A percentile compares a stretch with the other conserved stretches of the same genome.
Evolutionary conservation across 2,888 invertebrate genomes (phyloP).

Genomic region (Beris morrisii): DNA sequence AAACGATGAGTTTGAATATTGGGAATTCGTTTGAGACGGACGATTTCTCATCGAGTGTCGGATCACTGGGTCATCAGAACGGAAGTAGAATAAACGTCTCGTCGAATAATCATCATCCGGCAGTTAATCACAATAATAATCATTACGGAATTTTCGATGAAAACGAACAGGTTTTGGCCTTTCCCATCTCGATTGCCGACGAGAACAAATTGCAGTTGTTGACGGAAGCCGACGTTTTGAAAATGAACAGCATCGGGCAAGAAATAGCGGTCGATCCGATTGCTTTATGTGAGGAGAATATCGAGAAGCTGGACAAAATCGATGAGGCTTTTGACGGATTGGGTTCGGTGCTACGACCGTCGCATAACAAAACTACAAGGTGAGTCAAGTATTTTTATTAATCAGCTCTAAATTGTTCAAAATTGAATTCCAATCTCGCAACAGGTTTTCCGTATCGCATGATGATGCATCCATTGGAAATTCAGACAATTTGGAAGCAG

Average conservation of each 20-base stretch:
- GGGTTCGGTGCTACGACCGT: conserved; percentile 50
- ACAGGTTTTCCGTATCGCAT: conserved; percentile 82
- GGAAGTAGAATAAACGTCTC: conserved; percentile 26
- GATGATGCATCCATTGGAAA: conserved; percentile 92
- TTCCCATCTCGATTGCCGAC: conserved; percentile 64
- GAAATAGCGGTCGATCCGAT: conserved; percentile 45
- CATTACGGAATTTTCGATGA: conserved; percentile 41
- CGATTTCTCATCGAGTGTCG: conserved; percentile 34
- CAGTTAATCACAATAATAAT: conserved; percentile 47
- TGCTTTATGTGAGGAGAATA: conserved; percentile 44
- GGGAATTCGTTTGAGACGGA: conserved; percentile 37
- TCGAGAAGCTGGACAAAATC: conserved; percentile 45
- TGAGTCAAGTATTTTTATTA: conserved; percentile 39
- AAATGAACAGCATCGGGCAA: conserved; percentile 55
- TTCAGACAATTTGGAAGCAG: conserved; percentile 91
- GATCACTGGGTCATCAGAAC: conserved; percentile 25
- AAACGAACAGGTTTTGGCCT: conserved; percentile 66
- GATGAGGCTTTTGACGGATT: conserved; percentile 46
- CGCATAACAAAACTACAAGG: conserved; percentile 64
- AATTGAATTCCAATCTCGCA: too few relatives aligned
- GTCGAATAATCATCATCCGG: conserved; percentile 38
- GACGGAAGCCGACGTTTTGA: conserved; percentile 66
- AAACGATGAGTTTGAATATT: conserved; percentile 51
- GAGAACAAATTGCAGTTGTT: conserved; percentile 68
- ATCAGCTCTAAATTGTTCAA: not conserved